Evolutionary conservation across 1,140 invertebrate species (phyloP).

Genomic region (Harpegnathos saltator): DNA sequence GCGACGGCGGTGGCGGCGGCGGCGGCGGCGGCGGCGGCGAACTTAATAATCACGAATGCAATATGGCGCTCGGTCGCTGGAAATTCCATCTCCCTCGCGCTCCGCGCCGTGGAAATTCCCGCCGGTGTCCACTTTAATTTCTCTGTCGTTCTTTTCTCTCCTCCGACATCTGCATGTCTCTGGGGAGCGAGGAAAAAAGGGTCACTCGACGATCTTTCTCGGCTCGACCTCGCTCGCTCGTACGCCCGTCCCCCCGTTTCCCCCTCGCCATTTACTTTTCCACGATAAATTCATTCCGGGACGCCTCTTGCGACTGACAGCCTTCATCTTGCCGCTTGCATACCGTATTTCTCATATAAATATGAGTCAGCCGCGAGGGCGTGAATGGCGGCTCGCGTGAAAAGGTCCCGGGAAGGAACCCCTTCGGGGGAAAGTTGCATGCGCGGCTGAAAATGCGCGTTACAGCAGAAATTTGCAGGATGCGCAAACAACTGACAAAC

Average conservation of each 20-base stretch:
- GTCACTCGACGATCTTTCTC: slow-evolving; percentile 44
- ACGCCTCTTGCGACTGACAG: slow-evolving; percentile 70
- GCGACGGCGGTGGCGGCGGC: not conserved
- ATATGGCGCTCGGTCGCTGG: not conserved
- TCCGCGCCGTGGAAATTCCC: not conserved
- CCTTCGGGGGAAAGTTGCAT: not conserved
- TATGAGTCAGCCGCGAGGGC: slow-evolving; percentile 8
- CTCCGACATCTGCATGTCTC: slow-evolving; percentile 53
- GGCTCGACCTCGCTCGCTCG: slow-evolving; percentile 5
- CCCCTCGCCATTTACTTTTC: slow-evolving; percentile 45
- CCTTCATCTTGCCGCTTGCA: slow-evolving; percentile 60
- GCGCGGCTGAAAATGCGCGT: not conserved
- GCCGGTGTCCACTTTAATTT: slow-evolving; percentile 54
- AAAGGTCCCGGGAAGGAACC: not conserved
- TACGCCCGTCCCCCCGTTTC: not conserved
- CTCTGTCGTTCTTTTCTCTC: slow-evolving; percentile 43
- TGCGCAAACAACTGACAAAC: not conserved
- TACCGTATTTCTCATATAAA: slow-evolving; percentile 68
- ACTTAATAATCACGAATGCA: slow-evolving; percentile 48
- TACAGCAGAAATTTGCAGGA: not conserved
- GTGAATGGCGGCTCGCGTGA: not conserved
- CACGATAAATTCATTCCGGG: slow-evolving; percentile 73
- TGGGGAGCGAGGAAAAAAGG: slow-evolving; percentile 42
- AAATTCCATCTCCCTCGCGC: slow-evolving; percentile 33
- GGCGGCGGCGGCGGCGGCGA: not conserved